Conservation (phyloP, 2,888 invertebrate genomes). For the Aromia moschata region DNA sequence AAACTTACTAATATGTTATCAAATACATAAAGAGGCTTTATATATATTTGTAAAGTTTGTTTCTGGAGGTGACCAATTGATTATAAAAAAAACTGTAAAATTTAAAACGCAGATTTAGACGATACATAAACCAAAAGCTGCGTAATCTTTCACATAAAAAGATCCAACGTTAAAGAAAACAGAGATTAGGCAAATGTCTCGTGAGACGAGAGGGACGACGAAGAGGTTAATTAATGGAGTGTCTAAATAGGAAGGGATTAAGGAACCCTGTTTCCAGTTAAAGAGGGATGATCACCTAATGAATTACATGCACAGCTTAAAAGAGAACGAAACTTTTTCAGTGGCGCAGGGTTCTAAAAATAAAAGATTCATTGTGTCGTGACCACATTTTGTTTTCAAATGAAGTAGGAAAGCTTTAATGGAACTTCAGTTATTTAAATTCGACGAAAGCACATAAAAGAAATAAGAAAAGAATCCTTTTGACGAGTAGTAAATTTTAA, state of each 20-base stretch:
- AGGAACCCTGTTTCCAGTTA: slow-evolving; percentile 3
- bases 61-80: no score
- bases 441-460: no score
- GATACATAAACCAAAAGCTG: no score
- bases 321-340: background rate
- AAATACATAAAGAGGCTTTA: no score
- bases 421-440: no score
- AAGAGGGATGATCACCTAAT: slow-evolving; percentile 3
- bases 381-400: background rate
- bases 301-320: slow-evolving; percentile 19
- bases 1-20: no score
- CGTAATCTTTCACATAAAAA: slow-evolving; percentile 30
- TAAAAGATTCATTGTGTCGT: background rate
- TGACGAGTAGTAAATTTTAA: no score
- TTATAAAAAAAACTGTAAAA: no score
- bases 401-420: background rate
- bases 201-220: slow-evolving; percentile 9
- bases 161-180: slow-evolving; percentile 33
- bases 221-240: slow-evolving; percentile 23
- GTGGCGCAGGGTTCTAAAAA: background rate
- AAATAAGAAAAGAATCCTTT: no score
- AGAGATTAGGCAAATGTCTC: slow-evolving; percentile 36
- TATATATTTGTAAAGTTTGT: no score
- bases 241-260: slow-evolving; percentile 24
- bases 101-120: no score